A percentile compares a stretch with the other conserved stretches of the same genome.
These are phyloP conservation scores for Rhea pennata DNA, from an alignment of 2,113 vertebrate species.

Conservation along the genomic window DNA sequence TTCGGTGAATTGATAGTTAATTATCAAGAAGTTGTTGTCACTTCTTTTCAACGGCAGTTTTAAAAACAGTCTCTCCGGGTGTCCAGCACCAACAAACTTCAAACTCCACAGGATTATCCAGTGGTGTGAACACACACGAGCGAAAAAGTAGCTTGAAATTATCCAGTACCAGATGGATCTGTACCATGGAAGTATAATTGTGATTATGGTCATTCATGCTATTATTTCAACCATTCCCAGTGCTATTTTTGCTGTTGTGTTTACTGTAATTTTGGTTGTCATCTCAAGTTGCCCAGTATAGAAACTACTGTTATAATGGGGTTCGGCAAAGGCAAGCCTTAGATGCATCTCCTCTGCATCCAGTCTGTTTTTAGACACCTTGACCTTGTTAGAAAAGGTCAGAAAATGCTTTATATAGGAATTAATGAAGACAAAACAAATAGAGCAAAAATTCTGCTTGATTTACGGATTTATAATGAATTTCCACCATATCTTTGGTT, in stretches of 20 bases:
- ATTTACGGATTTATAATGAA: not conserved
- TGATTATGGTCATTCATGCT: not conserved
- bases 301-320: not conserved
- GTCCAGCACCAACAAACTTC: not conserved
- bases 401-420: not conserved
- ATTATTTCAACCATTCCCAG: not conserved
- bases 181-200: not conserved
- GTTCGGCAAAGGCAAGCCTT: not conserved
- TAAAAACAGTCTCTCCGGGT: not conserved
- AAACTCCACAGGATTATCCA: accelerated
- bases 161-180: not conserved
- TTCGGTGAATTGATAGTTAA: not conserved
- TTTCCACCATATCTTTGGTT: not conserved
- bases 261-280: not conserved
- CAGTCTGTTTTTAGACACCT: not conserved
- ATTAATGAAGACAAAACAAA: not conserved
- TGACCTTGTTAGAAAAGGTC: not conserved
- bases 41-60: accelerated
- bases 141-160: not conserved
- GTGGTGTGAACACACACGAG: not conserved
- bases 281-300: not conserved
- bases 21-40: not conserved
- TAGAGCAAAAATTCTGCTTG: not conserved
- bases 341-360: not conserved
- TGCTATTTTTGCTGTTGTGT: accelerated